Conservation (phyloP, 92 coral and sea anemone genomes). For the Siderastrea radians region DNA sequence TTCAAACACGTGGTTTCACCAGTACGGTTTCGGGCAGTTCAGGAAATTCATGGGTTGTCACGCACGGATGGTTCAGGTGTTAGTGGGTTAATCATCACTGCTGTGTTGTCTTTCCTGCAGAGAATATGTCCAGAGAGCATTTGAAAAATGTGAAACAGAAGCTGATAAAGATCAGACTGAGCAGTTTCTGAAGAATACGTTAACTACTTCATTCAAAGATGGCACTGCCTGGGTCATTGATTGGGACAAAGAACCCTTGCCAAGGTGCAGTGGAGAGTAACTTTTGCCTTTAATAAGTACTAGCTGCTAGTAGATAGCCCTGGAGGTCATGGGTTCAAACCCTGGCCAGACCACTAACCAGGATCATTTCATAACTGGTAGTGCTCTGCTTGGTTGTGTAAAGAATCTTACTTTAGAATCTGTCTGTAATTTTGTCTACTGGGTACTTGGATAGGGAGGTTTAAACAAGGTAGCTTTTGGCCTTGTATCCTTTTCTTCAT, state of each 20-base stretch:
- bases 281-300: not conserved
- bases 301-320: not conserved
- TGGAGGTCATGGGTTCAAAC: no score
- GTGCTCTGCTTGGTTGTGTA: no score
- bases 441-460: no score
- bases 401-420: no score
- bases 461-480: no score
- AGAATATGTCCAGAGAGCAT: constrained; percentile 95
- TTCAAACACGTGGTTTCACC: no score
- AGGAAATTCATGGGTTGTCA: not conserved
- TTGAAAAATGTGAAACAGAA: constrained; percentile 94
- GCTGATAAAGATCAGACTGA: constrained; percentile 93
- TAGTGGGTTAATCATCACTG: not conserved
- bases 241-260: constrained; percentile 96
- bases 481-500: no score
- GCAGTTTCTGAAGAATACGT: constrained; percentile 78
- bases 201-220: constrained; percentile 87
- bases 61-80: not conserved
- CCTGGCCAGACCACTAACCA: no score
- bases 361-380: no score
- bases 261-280: constrained; percentile 62
- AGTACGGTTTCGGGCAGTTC: no score
- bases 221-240: constrained; percentile 89
- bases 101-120: constrained; percentile 36
- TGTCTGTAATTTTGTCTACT: no score